A percentile compares a stretch with the other conserved stretches of the same genome.
Conservation (phyloP, 2,888 invertebrate genomes). For the Aphrophora alni region DNA sequence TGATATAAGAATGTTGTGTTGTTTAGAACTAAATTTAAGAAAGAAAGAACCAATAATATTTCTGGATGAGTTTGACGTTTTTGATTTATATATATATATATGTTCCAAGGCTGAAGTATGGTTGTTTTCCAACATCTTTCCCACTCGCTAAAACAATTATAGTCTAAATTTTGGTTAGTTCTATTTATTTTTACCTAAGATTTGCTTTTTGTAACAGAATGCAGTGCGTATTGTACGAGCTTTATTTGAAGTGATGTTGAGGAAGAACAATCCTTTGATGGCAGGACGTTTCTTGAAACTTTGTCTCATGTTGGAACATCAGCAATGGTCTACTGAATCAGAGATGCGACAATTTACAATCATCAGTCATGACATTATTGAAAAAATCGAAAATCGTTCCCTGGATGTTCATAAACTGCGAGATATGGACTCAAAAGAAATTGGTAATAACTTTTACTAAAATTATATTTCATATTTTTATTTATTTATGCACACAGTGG, state of each 20-base stretch:
- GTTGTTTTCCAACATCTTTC: too few species aligned
- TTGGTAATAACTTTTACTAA: constrained; percentile 65
- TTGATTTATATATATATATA: too few species aligned
- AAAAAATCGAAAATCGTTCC: constrained; percentile 77
- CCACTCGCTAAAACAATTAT: too few species aligned
- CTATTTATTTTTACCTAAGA: too few species aligned
- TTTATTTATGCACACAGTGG: too few species aligned
- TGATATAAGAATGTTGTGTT: too few species aligned
- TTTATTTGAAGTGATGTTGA: constrained; percentile 90
- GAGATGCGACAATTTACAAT: constrained; percentile 86
- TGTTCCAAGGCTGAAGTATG: too few species aligned
- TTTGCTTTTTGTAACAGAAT: constrained; percentile 77
- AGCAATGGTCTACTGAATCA: constrained; percentile 86
- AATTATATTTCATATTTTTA: background rate
- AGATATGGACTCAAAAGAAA: constrained; percentile 87
- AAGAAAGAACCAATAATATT: too few species aligned
- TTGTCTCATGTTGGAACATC: constrained; percentile 92
- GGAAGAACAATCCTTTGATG: constrained; percentile 89
- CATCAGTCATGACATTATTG: constrained; percentile 77
- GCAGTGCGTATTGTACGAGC: constrained; percentile 89
- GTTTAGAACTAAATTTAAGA: too few species aligned
- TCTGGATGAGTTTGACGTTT: too few species aligned
- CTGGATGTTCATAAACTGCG: constrained; percentile 77
- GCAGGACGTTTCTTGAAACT: constrained; percentile 84
- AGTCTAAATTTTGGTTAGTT: too few species aligned